phyloP scores from a whole-genome alignment of 1,140 invertebrate species.

The Philotrypesis tridentata region DNA sequence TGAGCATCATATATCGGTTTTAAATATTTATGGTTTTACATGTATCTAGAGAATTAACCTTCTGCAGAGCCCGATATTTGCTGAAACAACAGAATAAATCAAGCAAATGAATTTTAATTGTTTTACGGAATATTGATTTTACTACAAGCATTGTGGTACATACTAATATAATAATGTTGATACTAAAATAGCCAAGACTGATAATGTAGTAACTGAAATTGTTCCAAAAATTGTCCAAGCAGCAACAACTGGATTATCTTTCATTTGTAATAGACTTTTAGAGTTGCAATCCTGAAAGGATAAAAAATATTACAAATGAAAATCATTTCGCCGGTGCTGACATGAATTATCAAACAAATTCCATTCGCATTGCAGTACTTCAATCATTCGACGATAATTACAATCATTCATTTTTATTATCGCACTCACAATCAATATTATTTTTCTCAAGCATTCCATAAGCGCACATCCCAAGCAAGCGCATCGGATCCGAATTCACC shows the following conservation, averaged over 20 bases:
- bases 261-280: not conserved
- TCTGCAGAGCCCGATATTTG: not conserved
- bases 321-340: too few species aligned
- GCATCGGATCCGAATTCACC: too few species aligned
- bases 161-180: constrained; percentile 47
- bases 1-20: not conserved
- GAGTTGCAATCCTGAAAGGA: not conserved
- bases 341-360: too few species aligned
- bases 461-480: too few species aligned
- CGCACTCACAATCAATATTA: too few species aligned
- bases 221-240: constrained; percentile 11
- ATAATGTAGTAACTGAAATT: constrained; percentile 8
- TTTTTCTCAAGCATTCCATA: too few species aligned
- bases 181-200: constrained; percentile 32
- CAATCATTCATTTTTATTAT: too few species aligned
- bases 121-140: not conserved
- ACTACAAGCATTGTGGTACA: not conserved
- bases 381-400: too few species aligned
- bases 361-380: too few species aligned
- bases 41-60: not conserved
- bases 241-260: not conserved
- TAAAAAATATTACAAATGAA: not conserved
- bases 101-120: not conserved
- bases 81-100: not conserved
- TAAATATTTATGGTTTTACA: not conserved